Evolutionary conservation across 1,140 invertebrate species (phyloP).

Genomic region (Copidosoma floridanum): DNA sequence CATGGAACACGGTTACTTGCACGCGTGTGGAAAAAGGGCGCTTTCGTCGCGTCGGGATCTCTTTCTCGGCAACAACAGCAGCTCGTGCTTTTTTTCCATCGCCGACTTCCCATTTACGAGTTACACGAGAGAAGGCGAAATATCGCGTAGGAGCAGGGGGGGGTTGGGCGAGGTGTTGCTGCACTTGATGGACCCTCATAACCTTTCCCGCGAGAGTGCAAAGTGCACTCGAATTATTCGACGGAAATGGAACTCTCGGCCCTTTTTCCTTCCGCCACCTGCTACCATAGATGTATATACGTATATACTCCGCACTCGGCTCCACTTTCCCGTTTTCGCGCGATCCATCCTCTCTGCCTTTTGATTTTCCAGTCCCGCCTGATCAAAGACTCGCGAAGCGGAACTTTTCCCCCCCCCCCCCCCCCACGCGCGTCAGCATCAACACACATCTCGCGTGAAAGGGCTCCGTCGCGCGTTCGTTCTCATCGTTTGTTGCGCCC

Average conservation of each 20-base stretch:
- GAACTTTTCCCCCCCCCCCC: not conserved
- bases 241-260: slow-evolving; percentile 14
- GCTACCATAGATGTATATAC: too few species aligned
- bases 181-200: slow-evolving; percentile 12
- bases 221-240: slow-evolving; percentile 25
- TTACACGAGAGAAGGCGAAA: not conserved
- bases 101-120: slow-evolving; percentile 1
- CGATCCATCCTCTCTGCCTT: not conserved
- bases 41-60: too few species aligned
- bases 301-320: too few species aligned
- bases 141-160: not conserved
- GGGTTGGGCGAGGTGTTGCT: too few species aligned
- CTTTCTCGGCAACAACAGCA: too few species aligned
- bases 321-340: too few species aligned
- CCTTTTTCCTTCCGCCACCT: not conserved
- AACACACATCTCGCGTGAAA: too few species aligned
- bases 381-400: not conserved
- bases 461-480: too few species aligned
- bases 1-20: too few species aligned
- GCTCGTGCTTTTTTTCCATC: not conserved
- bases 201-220: slow-evolving; percentile 15
- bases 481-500: too few species aligned
- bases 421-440: slow-evolving; percentile 8
- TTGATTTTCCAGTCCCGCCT: not conserved
- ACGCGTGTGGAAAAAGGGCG: too few species aligned